A percentile compares a stretch with the other conserved stretches of the same genome.
Evolutionary conservation across 2,797 vertebrate species (phyloP).

Genomic region (Nyctibius grandis): DNA sequence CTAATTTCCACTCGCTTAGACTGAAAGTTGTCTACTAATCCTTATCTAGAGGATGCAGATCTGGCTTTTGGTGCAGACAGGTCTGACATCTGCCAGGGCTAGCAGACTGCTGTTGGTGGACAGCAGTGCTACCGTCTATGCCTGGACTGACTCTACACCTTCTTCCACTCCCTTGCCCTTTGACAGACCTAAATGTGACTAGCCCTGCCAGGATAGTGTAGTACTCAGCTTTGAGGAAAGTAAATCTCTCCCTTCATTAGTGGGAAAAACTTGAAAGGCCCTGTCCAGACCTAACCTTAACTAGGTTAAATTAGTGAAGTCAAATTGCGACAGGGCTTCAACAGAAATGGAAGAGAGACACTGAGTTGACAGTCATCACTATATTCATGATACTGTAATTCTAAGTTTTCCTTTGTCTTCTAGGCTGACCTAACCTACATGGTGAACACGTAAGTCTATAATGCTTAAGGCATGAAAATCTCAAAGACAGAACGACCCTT

Average conservation of each 20-base stretch:
- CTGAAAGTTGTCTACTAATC: neutral
- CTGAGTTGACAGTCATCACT: neutral
- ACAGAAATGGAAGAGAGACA: neutral
- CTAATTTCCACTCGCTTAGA: neutral
- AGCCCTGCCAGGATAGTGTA: neutral
- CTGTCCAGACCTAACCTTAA: neutral
- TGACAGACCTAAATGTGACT: neutral
- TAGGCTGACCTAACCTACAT: neutral
- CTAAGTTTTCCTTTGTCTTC: neutral
- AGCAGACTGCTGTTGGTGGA: neutral
- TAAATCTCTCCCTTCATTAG: neutral
- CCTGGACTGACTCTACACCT: neutral
- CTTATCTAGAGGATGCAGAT: neutral
- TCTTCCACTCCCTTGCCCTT: neutral
- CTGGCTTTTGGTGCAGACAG: neutral
- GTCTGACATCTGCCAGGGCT: neutral
- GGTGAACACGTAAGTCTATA: neutral
- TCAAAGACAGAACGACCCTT: neutral
- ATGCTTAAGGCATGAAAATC: neutral
- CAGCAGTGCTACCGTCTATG: neutral
- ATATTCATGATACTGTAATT: neutral
- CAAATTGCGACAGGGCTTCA: neutral
- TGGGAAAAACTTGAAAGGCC: neutral
- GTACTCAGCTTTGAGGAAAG: neutral
- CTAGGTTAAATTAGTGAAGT: neutral